These are phyloP conservation scores for Lasius fuliginosus DNA, from an alignment of 2,888 invertebrate species.

Conservation along the genomic window DNA sequence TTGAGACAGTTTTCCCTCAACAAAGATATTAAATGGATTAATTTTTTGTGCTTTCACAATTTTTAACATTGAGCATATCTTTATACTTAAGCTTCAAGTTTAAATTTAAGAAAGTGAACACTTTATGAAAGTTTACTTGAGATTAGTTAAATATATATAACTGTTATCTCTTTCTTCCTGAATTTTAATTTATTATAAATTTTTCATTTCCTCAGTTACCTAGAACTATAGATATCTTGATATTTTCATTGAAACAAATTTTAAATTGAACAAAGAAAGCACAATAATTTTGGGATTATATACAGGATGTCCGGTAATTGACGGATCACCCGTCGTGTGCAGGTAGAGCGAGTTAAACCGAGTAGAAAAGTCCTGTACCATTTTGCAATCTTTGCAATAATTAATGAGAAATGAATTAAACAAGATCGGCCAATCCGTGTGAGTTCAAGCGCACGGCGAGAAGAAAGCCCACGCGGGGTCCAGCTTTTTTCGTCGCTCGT, in stretches of 20 bases:
- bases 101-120: not conserved
- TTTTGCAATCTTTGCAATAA: too few species aligned
- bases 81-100: not conserved
- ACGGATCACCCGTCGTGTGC: too few species aligned
- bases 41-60: slow-evolving; percentile 11
- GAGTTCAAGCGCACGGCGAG: too few species aligned
- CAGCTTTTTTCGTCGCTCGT: too few species aligned
- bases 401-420: too few species aligned
- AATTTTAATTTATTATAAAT: not conserved
- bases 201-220: not conserved
- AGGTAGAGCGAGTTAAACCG: too few species aligned
- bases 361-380: too few species aligned
- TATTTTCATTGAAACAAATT: not conserved
- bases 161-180: not conserved
- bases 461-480: too few species aligned
- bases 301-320: too few species aligned
- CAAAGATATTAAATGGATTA: not conserved
- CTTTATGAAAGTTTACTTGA: not conserved
- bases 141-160: not conserved
- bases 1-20: not conserved
- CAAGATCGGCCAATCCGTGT: too few species aligned
- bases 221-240: not conserved
- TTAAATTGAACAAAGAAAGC: not conserved
- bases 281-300: not conserved
- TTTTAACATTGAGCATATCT: slow-evolving; percentile 47